Conservation (phyloP, 2,113 vertebrate species). For the Megatriorchis doriae region DNA sequence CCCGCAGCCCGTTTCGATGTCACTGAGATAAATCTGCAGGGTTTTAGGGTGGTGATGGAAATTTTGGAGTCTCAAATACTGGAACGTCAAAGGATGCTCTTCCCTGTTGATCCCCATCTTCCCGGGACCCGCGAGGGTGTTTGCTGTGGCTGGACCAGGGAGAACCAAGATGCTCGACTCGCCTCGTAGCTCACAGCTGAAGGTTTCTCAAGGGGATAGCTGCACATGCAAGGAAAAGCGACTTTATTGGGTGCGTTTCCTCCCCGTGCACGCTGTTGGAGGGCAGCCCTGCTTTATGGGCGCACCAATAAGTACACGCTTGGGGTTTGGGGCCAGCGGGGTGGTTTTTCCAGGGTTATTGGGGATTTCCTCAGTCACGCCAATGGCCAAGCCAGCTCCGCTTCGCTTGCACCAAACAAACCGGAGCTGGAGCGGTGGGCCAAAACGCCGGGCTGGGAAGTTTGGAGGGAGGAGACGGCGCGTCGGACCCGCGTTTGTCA, state of each 20-base stretch:
- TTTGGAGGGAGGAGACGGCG: constrained; percentile 6
- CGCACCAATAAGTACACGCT: rapidly evolving
- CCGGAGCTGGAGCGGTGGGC: background rate
- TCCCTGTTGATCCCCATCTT: background rate
- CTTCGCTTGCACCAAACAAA: background rate
- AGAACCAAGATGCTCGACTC: background rate
- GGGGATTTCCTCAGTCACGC: background rate
- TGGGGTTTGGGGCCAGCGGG: background rate
- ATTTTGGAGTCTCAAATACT: background rate
- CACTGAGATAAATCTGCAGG: constrained; percentile 32
- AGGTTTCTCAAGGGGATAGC: background rate
- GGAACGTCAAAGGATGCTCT: rapidly evolving
- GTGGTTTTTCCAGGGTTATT: background rate
- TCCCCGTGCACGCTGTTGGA: background rate
- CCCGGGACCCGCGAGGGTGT: rapidly evolving
- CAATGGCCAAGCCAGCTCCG: background rate
- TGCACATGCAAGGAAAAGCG: background rate
- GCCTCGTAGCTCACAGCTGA: background rate
- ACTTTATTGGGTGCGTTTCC: rapidly evolving
- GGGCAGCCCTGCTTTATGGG: background rate
- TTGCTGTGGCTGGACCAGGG: background rate
- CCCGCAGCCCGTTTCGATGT: background rate
- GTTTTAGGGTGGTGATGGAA: background rate
- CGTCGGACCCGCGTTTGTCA: background rate
- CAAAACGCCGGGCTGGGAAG: constrained; percentile 15